Base-by-base conservation (phyloP, 2,797 vertebrate genomes). In the Molossus molossus region DNA sequence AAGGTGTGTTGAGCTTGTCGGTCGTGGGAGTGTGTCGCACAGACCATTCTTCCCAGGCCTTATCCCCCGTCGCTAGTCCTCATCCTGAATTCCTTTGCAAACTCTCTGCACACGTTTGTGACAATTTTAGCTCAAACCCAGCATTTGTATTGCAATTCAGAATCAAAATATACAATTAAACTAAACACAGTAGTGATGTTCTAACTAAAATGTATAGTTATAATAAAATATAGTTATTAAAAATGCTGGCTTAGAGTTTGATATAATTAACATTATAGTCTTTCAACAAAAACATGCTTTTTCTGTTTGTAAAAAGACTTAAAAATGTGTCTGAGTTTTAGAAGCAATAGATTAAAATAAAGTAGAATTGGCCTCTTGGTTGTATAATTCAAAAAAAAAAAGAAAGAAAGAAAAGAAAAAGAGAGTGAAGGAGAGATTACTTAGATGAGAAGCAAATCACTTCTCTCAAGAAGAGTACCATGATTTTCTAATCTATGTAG, bases 91-190 rank as follows among this genome's bases (percentile, higher is more conserved):
- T 85, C 53, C 73, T 89, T 70, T 91, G 65, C 33, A 83, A 89
- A n/a, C 57, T 90, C 64, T 91, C 67, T 93, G 48, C 76, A 72
- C 33, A 77, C 57, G 62, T 87, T 58, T 5, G 7, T 85, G 55
- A 93, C 62, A 91, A 21, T 93, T 80, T 84, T 76, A 97, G 87
- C 60, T 93, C 84, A 91, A 94, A 93, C 58, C 9, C 73, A 91
- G 62, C 64, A 84, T 92, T 93, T 93, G 57, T 87, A 92, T 75
- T 92, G 79, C 12, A 86, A 91, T 40, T 76, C 75, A 73, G 82
- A 94, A 94, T 90, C 92, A 94, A 96, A 95, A 93, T 9, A 37
- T 92, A 77, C 53, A 96, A 94, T 93, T 96, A 96, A 89, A 86
- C 89, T 96, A 94, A 96, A 93, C 62, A 90, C 5, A 87, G 82